Percentiles rank a stretch among this genome's conserved stretches.
phyloP scores from a whole-genome alignment of 2,113 vertebrate species.

The Eulacestoma nigropectus region DNA sequence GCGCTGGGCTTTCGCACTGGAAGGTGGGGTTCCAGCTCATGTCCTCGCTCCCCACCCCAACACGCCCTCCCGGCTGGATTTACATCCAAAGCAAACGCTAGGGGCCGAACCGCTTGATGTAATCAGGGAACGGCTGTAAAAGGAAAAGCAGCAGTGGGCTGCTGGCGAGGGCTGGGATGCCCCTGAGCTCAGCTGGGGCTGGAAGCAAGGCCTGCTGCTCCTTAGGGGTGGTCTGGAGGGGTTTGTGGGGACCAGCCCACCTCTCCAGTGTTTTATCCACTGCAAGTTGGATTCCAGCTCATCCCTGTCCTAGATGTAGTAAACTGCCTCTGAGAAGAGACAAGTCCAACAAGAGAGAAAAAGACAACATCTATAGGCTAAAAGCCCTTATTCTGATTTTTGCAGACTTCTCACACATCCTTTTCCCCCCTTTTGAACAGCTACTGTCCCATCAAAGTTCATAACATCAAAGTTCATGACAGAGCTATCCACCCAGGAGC shows the following conservation, averaged over 20 bases:
- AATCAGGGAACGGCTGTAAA: neutral
- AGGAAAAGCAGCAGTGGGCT: neutral
- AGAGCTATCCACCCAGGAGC: neutral
- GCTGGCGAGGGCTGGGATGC: neutral
- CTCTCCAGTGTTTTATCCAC: neutral
- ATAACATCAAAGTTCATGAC: neutral
- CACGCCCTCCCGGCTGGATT: neutral
- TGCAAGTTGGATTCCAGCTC: neutral
- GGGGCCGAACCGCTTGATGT: neutral
- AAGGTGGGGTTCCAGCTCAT: neutral
- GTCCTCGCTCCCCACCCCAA: neutral
- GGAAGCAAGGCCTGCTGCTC: neutral
- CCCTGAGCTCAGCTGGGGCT: neutral
- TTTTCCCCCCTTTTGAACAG: neutral
- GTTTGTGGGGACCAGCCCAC: neutral
- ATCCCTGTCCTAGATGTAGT: neutral
- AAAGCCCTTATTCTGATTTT: neutral
- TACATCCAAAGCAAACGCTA: neutral
- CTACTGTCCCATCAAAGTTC: conserved; percentile 21
- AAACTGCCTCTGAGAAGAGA: neutral
- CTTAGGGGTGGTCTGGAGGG: neutral
- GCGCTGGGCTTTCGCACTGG: neutral
- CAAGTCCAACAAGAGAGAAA: neutral
- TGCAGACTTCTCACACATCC: neutral
- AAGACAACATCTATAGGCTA: neutral